These are phyloP conservation scores for Apamea crenata DNA, from an alignment of 2,888 invertebrate species.

Conservation along the genomic window DNA sequence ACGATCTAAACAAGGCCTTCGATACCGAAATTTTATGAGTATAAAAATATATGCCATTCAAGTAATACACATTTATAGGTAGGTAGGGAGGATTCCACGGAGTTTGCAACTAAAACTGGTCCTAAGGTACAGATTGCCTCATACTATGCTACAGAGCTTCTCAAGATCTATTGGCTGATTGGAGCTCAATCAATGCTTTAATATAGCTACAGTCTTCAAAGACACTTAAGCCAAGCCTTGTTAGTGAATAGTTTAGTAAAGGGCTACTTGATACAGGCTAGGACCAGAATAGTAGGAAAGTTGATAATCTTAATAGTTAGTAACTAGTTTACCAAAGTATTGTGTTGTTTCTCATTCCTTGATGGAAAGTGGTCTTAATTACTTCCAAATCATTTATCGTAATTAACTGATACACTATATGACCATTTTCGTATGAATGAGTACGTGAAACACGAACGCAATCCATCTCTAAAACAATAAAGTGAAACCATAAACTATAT, in stretches of 20 bases:
- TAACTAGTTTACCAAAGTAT: neutral
- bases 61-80: neutral
- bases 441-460: conserved; percentile 48
- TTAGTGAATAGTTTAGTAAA: conserved; percentile 10
- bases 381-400: conserved; percentile 7
- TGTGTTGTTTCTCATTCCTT: neutral
- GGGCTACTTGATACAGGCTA: neutral
- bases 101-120: neutral
- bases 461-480: conserved; percentile 64
- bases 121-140: neutral
- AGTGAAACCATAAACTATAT: conserved; percentile 64
- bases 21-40: neutral
- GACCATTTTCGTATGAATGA: conserved; percentile 51
- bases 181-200: conserved; percentile 9
- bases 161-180: conserved; percentile 9
- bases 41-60: neutral
- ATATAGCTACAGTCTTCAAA: neutral
- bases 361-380: conserved; percentile 12
- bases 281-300: neutral
- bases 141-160: conserved; percentile 5
- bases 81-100: too few species aligned
- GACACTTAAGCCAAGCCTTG: conserved; percentile 17
- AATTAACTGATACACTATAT: conserved; percentile 13
- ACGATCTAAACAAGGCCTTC: neutral
- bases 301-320: neutral